Evolutionary conservation across 1,140 invertebrate genomes (phyloP).

Genomic region (Micrasema minimum): DNA sequence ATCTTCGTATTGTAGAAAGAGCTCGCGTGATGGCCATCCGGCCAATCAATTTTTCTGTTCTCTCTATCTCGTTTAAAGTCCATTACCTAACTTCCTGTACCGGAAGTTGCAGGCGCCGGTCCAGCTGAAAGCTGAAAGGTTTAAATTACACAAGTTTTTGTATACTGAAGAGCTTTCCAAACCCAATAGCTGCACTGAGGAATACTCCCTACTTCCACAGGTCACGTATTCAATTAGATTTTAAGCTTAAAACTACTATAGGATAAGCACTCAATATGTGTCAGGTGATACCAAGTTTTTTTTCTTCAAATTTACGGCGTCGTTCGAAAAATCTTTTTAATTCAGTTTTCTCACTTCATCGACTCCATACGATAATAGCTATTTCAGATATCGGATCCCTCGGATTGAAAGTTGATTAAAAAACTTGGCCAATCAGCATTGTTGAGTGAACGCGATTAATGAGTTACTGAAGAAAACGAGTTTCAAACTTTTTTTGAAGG

Average conservation of each 20-base stretch:
- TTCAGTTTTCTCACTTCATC: no score
- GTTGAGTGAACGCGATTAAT: slow-evolving; percentile 37
- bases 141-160: slow-evolving; percentile 39
- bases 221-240: slow-evolving; percentile 51
- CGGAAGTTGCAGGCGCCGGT: slow-evolving; percentile 26
- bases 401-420: slow-evolving; percentile 34
- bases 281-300: neutral
- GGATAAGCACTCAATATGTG: slow-evolving; percentile 22
- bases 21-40: neutral
- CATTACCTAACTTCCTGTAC: slow-evolving; percentile 19
- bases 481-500: slow-evolving; percentile 16
- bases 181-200: slow-evolving; percentile 17
- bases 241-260: slow-evolving; percentile 41
- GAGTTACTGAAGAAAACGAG: slow-evolving; percentile 21
- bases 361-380: slow-evolving; percentile 6
- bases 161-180: slow-evolving; percentile 8
- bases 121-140: slow-evolving; percentile 29
- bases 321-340: slow-evolving; percentile 1
- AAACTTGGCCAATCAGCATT: slow-evolving; percentile 37
- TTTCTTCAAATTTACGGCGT: neutral
- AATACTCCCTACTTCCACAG: slow-evolving; percentile 21
- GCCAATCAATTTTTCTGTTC: slow-evolving; percentile 26
- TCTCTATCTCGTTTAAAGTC: slow-evolving; percentile 29
- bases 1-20: no score
- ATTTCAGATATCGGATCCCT: neutral